phyloP scores from a whole-genome alignment of 1,140 invertebrate species.

The Atta colombica region DNA sequence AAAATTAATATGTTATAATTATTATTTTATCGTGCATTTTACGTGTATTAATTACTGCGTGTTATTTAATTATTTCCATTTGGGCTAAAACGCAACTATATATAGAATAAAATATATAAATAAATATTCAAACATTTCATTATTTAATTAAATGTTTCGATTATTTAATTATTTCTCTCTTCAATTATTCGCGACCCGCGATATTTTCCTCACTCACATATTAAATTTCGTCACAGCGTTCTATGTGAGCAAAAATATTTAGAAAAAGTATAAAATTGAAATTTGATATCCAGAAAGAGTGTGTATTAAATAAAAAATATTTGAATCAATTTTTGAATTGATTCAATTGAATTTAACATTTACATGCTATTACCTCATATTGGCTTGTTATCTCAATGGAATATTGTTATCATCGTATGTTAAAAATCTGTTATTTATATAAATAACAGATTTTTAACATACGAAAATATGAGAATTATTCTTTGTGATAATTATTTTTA shows the following conservation, averaged over 20 bases:
- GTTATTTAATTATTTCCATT: conserved; percentile 38
- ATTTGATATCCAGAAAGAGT: not conserved
- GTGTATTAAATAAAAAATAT: not conserved
- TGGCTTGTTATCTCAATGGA: not conserved
- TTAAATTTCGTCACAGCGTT: conserved; percentile 10
- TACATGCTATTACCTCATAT: not conserved
- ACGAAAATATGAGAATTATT: not conserved
- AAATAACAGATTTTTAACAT: not conserved
- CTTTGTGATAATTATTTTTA: conserved; percentile 9
- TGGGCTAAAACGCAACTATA: conserved; percentile 15
- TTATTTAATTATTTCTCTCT: conserved; percentile 13
- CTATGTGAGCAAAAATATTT: not conserved
- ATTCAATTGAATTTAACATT: no score
- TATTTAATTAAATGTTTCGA: conserved; percentile 43
- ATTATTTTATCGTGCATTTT: conserved; percentile 24
- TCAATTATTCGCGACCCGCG: not conserved
- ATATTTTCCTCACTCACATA: not conserved
- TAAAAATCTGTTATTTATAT: no score
- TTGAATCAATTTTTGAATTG: not conserved
- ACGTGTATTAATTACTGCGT: not conserved
- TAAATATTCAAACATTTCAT: conserved; percentile 19
- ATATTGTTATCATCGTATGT: not conserved
- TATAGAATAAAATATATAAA: conserved; percentile 9
- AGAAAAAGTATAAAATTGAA: not conserved
- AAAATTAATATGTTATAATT: conserved; percentile 24